These are phyloP conservation scores for Antedon mediterranea DNA, from an alignment of 53 echinoderm and acorn worm species.

Conservation along the genomic window DNA sequence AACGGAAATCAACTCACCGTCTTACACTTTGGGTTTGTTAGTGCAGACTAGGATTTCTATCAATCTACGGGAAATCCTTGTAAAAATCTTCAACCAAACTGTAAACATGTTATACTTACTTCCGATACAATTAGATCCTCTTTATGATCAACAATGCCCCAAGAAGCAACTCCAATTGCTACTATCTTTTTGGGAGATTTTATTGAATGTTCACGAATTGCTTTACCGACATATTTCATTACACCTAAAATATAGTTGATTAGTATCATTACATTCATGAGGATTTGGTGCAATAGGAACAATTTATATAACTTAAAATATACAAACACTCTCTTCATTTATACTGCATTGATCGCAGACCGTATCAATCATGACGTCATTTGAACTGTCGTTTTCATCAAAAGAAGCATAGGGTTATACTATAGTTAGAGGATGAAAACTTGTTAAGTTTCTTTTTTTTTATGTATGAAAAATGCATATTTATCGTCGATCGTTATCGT, in stretches of 20 bases:
- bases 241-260: conserved; percentile 29
- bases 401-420: no score
- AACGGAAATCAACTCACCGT: background rate
- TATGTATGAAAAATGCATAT: no score
- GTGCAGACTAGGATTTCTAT: background rate
- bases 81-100: background rate
- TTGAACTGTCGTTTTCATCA: no score
- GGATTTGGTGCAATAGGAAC: no score
- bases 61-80: no score
- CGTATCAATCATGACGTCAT: no score
- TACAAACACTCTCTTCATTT: no score
- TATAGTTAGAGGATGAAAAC: no score
- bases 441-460: no score
- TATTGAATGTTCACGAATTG: conserved; percentile 60
- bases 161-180: conserved; percentile 74
- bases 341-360: background rate
- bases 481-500: no score
- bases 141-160: conserved; percentile 84
- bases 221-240: conserved; percentile 78
- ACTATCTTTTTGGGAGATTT: conserved; percentile 64
- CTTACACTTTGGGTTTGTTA: background rate
- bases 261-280: no score
- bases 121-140: conserved; percentile 31
- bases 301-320: no score
- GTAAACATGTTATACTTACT: background rate